Percentiles rank a stretch among this genome's conserved stretches.
These are phyloP conservation scores for Teleogryllus occipitalis DNA, from an alignment of 1,140 invertebrate genomes.

Conservation along the genomic window DNA sequence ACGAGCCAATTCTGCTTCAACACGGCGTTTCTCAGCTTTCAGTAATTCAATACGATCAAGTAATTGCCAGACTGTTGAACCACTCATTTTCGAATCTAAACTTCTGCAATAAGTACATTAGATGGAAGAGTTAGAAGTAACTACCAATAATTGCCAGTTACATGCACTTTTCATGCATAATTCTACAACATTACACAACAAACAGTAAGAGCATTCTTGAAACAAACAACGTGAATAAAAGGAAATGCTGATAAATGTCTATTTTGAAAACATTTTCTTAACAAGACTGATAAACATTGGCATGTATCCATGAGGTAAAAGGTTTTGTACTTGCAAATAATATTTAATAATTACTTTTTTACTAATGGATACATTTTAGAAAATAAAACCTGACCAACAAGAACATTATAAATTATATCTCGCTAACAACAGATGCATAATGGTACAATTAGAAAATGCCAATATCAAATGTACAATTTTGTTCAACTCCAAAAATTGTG, in stretches of 20 bases:
- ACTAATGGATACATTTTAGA: too few relatives aligned
- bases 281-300: not conserved
- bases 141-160: too few relatives aligned
- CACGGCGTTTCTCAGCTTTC: constrained; percentile 35
- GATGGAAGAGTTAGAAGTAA: not conserved
- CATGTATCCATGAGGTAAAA: too few relatives aligned
- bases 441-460: too few relatives aligned
- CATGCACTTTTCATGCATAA: not conserved
- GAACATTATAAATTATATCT: too few relatives aligned
- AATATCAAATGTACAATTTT: too few relatives aligned
- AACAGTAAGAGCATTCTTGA: not conserved
- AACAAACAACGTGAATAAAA: not conserved
- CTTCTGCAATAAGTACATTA: not conserved
- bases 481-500: too few relatives aligned
- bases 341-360: too few relatives aligned
- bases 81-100: constrained; percentile 7
- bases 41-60: constrained; percentile 35
- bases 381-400: too few relatives aligned
- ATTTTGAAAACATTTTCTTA: not conserved
- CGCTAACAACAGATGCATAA: too few relatives aligned
- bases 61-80: constrained; percentile 24
- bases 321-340: too few relatives aligned
- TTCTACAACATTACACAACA: not conserved
- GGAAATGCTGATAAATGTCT: too few relatives aligned
- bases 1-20: constrained; percentile 37